Base-by-base conservation (phyloP, 2,113 vertebrate genomes). In the Strix uralensis region DNA sequence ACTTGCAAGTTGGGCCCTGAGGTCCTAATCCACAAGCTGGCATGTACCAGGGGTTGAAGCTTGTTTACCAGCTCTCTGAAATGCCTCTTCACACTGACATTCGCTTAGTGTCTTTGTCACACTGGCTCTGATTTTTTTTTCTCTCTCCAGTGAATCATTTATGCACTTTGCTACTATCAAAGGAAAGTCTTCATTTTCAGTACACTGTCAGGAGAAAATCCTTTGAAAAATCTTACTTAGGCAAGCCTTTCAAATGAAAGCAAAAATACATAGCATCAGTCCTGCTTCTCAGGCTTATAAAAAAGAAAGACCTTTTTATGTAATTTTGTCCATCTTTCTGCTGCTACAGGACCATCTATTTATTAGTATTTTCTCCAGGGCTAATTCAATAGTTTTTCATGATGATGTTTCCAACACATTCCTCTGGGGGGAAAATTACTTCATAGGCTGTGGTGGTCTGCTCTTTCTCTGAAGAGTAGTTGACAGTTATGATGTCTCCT, bases 111-210 rank as follows among this genome's bases (percentile, higher is more conserved):
- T 80, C 51, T 87, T 80, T 81, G 62, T 91, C 78, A 82, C 84
- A 36, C 44, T 42, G 40, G 36, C 62, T 81, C 69, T 65, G 77
- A 29, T 77, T 88, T 82, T 67, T 79, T 63, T 54, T 4, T 3
- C 25, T 54, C 36, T 85, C 85, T 79, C 49, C 29, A 52, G 66
- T 95, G 91, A 95, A 92, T 94, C 58, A 88, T 94, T 97, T 88
- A 95, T 95, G 81, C n/a, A 69, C 42, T 94, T 94, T 86, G 51
- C 71, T 85, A 29, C 58, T 95, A 86, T 96, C 84, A 92, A 96
- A 96, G 92, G 87, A 80, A 95, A 95, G 16, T 70, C 66, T 87
- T 95, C 46, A 59, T 87, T 90, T 96, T 51, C 78, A 86, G 54
- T 26, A 62, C 15, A 11, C 58, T 96, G 73, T 73, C 91, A 88